Base-by-base conservation (phyloP, 2,888 invertebrate genomes). In the Cetonia aurata region DNA sequence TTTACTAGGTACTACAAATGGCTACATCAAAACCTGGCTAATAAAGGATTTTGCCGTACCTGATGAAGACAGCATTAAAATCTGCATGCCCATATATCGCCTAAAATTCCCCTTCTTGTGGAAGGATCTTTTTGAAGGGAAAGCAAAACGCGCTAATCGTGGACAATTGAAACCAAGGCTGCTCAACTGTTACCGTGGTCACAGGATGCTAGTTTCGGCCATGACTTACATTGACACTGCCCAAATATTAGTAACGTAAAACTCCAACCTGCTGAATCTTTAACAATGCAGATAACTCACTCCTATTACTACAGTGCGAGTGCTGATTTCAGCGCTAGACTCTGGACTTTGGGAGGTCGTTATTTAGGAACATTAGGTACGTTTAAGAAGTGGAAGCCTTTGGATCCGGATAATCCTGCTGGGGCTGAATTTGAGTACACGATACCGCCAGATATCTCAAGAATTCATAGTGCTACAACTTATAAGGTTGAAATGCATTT, bases 21-120 rank as follows among this genome's bases (percentile, higher is more conserved):
- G 95, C 1, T 94, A 94, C 79, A 86, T 95, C 66, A 95, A 94
- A 86, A 88, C 91, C 17, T 95, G 94, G 94, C 87, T 92, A 53
- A 86, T 95, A 80, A 86, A 85, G 65, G 91, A 93, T 81, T 95
- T 89, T 77, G 88, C 90, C 79, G 44, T 83, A 82, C 56, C 83
- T 85, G 75, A 86, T 80, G 75, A 86, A 81, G 86, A 86, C n/a
- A 77, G 88, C 82, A 85, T 84, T 41, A 85, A 87, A 77, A 83
- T 92, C 69, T 87, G 84, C 79, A 89, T 92, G 89, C 90, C 92
- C 2, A 79, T 82, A 70, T 86, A 92, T 66, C 87, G 92, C 67
- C 80, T 91, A 72, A 86, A 88, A 82, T 94, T 94, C 83, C 92
- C 93, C 77, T 93, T 93, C 85, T 83, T 93, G 82, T 89, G 90